Base-by-base conservation (phyloP, 2,113 vertebrate species). In the Cyprinus carpio region DNA sequence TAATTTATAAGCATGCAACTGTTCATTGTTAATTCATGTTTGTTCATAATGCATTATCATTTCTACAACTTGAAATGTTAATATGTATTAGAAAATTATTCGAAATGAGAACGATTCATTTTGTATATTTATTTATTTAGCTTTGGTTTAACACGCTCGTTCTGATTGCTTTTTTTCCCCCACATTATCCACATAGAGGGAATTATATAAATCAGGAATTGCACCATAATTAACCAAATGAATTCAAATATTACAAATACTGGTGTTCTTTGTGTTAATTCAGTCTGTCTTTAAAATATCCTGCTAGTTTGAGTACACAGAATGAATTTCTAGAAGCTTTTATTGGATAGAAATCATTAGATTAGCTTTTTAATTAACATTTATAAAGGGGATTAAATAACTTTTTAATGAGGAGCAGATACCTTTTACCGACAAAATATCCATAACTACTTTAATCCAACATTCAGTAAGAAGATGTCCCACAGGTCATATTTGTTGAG, bases 361-460 rank as follows among this genome's bases (percentile, higher is more conserved):
- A 85, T 89, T 64, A 74, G 49, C 54, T 54, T 85, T 84, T 85
- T 71, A 85, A 81, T 84, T 84, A 83, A 81, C 60, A 79, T 88
- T 67, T 74, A 75, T 76, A 72, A 85, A 81, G 23, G 60, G 69
- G 69, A 85, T 85, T 83, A 81, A 74, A 81, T 69, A 37, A 77
- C 75, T 84, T 46, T 40, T 89, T 81, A 78, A 90, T 75, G 27
- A 81, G 56, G 56, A 62, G 15, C 58, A 75, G 87, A 87, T 85
- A 86, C 82, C 80, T 81, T 69, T 64, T n/a, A 20, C 67, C 27
- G 27, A 87, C 76, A 87, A 87, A 75, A 9, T 43, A 83, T 69
- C 9, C 46, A 67, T 87, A 75, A n/a, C 56, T 76, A n/a, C 67
- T 88, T 65, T 60, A 75, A 82, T 88, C 56, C 82, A 81, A 25